Evolutionary conservation across 1,140 invertebrate species (phyloP).

Genomic region (Formica exsecta): DNA sequence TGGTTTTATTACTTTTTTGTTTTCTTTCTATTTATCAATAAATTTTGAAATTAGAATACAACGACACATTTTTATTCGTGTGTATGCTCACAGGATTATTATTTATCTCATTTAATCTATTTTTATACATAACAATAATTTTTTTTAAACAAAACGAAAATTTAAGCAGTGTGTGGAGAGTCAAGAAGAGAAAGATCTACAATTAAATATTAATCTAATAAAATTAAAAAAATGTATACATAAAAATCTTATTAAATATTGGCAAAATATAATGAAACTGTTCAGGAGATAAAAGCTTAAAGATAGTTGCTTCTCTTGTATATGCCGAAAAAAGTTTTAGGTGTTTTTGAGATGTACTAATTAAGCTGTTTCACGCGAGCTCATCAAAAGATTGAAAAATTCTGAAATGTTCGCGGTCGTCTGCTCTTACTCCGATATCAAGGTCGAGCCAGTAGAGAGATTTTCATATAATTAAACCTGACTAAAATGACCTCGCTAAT

Average conservation of each 20-base stretch:
- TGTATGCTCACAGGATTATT: background rate
- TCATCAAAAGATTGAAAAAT: background rate
- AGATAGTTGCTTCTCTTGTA: background rate
- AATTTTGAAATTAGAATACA: background rate
- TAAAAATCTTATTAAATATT: background rate
- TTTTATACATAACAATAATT: background rate
- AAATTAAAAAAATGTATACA: background rate
- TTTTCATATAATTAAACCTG: slow-evolving; percentile 36
- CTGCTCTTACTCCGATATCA: slow-evolving; percentile 12
- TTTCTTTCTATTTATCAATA: background rate
- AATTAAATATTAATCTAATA: background rate
- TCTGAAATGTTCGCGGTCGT: background rate
- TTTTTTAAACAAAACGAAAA: background rate
- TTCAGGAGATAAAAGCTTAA: background rate
- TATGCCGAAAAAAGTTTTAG: background rate
- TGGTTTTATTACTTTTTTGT: background rate
- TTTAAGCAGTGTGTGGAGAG: background rate
- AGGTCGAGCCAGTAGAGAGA: slow-evolving; percentile 28
- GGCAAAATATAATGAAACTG: background rate
- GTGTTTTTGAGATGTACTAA: slow-evolving; percentile 4
- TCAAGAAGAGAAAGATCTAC: background rate
- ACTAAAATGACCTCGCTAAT: slow-evolving; percentile 39
- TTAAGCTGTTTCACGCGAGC: background rate
- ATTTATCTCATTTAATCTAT: background rate
- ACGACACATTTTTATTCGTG: too few relatives aligned